phyloP scores from a whole-genome alignment of 2,888 invertebrate species.

The Ligdia adustata region DNA sequence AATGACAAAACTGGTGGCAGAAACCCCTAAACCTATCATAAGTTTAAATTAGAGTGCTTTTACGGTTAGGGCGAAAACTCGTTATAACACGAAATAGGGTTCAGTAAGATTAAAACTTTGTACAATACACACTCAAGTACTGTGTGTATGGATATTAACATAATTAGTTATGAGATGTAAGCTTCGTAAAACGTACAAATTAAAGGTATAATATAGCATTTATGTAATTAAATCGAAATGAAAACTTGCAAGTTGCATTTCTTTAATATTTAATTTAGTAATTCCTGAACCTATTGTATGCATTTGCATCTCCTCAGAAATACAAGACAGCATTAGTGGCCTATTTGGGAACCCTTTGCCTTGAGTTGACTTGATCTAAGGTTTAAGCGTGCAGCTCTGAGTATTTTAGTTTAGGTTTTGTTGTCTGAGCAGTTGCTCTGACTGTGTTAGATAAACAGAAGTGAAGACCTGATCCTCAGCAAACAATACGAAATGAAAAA shows the following conservation, averaged over 20 bases:
- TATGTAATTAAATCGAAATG: neutral
- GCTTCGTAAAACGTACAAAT: constrained; percentile 9
- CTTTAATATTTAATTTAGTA: no score
- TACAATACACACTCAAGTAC: constrained; percentile 23
- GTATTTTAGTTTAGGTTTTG: no score
- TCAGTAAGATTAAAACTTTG: constrained; percentile 49
- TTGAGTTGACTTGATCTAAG: no score
- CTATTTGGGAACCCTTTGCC: no score
- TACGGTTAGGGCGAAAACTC: constrained; percentile 46
- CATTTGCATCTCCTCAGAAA: no score
- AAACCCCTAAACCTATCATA: constrained; percentile 47
- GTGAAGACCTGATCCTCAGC: no score
- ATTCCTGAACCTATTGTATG: no score
- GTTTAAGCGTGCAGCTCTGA: no score
- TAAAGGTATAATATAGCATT: constrained; percentile 4
- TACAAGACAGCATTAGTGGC: no score
- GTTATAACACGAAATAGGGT: constrained; percentile 45
- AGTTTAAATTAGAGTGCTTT: constrained; percentile 48
- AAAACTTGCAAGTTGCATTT: neutral
- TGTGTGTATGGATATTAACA: constrained; percentile 24
- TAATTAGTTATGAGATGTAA: constrained; percentile 24
- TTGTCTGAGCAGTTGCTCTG: no score
- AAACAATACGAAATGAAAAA: no score
- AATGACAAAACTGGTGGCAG: constrained; percentile 20
- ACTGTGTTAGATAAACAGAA: no score